A percentile compares a stretch with the other conserved stretches of the same genome.
Conservation (phyloP, 1,140 invertebrate species). For the Megalonaias nervosa region DNA sequence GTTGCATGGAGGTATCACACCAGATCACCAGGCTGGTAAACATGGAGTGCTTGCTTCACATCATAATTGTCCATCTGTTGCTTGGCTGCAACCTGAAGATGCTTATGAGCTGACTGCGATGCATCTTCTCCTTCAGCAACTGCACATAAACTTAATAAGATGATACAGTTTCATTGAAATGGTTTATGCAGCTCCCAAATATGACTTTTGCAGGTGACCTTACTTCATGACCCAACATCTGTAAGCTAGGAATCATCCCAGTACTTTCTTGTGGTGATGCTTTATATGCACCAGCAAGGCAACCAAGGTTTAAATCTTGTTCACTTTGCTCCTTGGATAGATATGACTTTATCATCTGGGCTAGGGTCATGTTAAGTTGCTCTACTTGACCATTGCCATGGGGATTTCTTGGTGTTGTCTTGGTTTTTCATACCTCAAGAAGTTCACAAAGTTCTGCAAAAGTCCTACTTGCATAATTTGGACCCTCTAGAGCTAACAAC, state of each 20-base stretch:
- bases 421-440: conserved; percentile 24
- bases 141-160: conserved; percentile 11
- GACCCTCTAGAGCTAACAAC: conserved; percentile 26
- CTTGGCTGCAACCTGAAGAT: conserved; percentile 2
- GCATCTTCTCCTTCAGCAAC: neutral
- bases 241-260: conserved; percentile 35
- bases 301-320: conserved; percentile 38
- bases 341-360: conserved; percentile 49
- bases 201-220: conserved; percentile 6
- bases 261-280: conserved; percentile 28
- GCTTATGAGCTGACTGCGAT: conserved; percentile 5
- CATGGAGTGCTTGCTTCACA: neutral
- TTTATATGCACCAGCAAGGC: conserved; percentile 31
- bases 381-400: conserved; percentile 47
- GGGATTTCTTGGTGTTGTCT: conserved; percentile 29
- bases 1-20: conserved; percentile 7
- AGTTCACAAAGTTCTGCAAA: conserved; percentile 31
- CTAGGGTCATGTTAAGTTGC: conserved; percentile 54
- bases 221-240: conserved; percentile 45
- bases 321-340: conserved; percentile 28
- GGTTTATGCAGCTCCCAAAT: neutral
- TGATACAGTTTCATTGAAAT: neutral
- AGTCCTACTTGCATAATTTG: conserved; percentile 28
- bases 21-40: conserved; percentile 11
- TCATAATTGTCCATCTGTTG: conserved; percentile 4